Base-by-base conservation (phyloP, 2,797 vertebrate genomes). In the Esox lucius region DNA sequence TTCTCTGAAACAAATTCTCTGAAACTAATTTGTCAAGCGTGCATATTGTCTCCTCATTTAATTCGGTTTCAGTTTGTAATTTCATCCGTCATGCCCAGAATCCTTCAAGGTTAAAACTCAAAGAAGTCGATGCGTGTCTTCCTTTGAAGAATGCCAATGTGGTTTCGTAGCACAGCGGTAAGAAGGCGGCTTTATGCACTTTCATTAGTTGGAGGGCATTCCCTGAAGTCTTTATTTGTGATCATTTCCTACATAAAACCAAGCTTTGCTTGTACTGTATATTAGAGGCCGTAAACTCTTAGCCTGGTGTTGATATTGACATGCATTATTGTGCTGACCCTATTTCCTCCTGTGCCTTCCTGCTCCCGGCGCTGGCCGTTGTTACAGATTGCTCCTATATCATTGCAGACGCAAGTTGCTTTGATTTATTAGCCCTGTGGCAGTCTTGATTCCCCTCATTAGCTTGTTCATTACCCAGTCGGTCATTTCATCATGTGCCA, bases 381-480 rank as follows among this genome's bases (percentile, higher is more conserved):
- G 87, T 83, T 86, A 77, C 88, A 87, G 90, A 90, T 90, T 90
- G 86, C 85, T 81, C 76, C 82, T 71, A 81, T 87, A 89, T 89
- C 86, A 77, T 85, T 84, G 88, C 82, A 69, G 88, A 84, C 90
- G 86, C 89, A 80, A 80, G 82, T 90, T 88, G 84, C 88, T 85
- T 87, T 93, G 91, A 93, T 94, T 93, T 91, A 93, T 93, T 86
- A 90, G 84, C 84, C 81, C 87, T 85, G 87, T 78, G 76, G 85
- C 79, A 59, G 82, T 89, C 86, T 87, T 90, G 89, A 91, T 91
- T 89, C 87, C 88, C 88, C 90, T 92, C 92, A 92, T 94, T 94
- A 93, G 91, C 88, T 91, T 85, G 85, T 91, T 91, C 90, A 92
- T 93, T 91, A 91, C 87, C 26, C 90, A 77, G 89, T 90, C 83